Evolutionary conservation across 2,113 vertebrate species (phyloP).

Genomic region (Grammomys dolichurus): DNA sequence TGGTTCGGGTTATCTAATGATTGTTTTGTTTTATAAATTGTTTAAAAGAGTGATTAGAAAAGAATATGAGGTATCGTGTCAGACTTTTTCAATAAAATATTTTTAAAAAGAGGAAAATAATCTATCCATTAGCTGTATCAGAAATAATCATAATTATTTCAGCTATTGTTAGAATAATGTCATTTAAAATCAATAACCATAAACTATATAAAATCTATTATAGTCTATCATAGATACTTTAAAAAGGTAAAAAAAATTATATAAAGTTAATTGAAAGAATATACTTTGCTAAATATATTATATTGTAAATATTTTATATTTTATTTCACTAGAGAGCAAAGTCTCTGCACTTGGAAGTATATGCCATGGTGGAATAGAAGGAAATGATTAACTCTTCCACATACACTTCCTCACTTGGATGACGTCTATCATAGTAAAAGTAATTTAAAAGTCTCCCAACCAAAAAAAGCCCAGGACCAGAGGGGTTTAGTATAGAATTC

Average conservation of each 20-base stretch:
- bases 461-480: too few species aligned
- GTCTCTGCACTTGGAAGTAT: neutral
- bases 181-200: neutral
- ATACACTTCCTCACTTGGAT: neutral
- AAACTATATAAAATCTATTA: neutral
- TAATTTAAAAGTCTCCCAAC: too few species aligned
- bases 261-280: slow-evolving; percentile 20
- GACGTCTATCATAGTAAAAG: neutral
- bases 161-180: neutral
- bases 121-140: neutral
- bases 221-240: neutral
- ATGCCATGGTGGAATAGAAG: neutral
- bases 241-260: neutral
- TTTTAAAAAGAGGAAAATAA: neutral
- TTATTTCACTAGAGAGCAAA: neutral
- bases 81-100: slow-evolving; percentile 25
- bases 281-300: neutral
- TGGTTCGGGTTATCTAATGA: neutral
- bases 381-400: neutral
- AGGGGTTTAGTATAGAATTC: too few species aligned
- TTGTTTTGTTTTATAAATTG: neutral
- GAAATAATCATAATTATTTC: slow-evolving; percentile 6
- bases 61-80: neutral
- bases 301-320: neutral
- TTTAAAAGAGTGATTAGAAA: neutral